Evolutionary conservation across 2,888 invertebrate genomes (phyloP), one percentile per base, ranked within the genome.

Genomic region (Epiperipatus broadwayi): DNA sequence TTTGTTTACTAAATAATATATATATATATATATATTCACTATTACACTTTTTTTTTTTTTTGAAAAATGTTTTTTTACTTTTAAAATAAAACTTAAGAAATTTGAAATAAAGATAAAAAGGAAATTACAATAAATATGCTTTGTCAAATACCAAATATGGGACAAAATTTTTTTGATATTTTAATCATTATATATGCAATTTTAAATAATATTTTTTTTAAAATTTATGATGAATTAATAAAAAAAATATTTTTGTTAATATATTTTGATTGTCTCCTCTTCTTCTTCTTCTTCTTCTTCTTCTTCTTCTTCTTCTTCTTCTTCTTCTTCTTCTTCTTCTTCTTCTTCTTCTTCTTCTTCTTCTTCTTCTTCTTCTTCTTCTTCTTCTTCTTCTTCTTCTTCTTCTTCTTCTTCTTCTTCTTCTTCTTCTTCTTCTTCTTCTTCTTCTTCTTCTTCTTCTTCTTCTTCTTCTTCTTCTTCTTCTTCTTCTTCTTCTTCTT

Each of bases 211-310:
- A n/a, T n/a, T n/a, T n/a, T n/a, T n/a, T n/a, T n/a, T n/a, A n/a
- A n/a, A n/a, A n/a, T n/a, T n/a, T n/a, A n/a, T n/a, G n/a, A n/a
- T n/a, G n/a, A n/a, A n/a, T n/a, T n/a, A n/a, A n/a, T n/a, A 25
- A n/a, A 25, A 25, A 8, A 25, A 25, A 8, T 25, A 25, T n/a
- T 25, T 25, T 8, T 8, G 8, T 8, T 25, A 25, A n/a, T 25
- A 25, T n/a, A 25, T 25, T n/a, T 25, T 25, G 8, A 25, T 25
- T 25, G 25, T 25, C 25, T 25, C 25, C 25, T 25, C 25, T n/a
- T 25, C n/a, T n/a, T 25, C 25, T n/a, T 25, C n/a, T 25, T 25
- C 25, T n/a, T 25, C 25, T 25, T 25, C 25, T 25, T 25, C 25
- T 25, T 25, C 25, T 25, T 25, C 25, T 25, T 25, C 25, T 25